Conservation (phyloP, 2,797 vertebrate genomes). For the Macropus fuliginosus region DNA sequence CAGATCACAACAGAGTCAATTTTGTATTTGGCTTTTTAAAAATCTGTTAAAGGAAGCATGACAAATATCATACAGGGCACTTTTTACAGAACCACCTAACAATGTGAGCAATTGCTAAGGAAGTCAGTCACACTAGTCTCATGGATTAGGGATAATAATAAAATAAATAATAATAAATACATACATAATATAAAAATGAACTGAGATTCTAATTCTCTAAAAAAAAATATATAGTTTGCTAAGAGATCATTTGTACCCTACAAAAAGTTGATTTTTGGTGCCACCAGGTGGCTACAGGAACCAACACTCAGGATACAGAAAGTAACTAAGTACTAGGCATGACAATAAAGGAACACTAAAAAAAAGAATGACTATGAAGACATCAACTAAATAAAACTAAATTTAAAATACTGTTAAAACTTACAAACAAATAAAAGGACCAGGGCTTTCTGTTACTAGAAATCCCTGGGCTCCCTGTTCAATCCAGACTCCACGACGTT, state of each 20-base stretch:
- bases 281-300: constrained; percentile 69
- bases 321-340: not conserved
- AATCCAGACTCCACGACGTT: not conserved
- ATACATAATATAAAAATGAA: not conserved
- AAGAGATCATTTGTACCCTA: not conserved
- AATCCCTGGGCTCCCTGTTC: not conserved
- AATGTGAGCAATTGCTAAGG: not conserved
- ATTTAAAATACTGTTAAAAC: not conserved
- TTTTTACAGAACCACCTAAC: not conserved
- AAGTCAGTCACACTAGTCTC: constrained; percentile 1
- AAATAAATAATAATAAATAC: no score
- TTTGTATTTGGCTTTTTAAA: not conserved
- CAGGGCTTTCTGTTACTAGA: not conserved
- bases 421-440: not conserved
- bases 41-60: not conserved
- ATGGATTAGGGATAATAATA: not conserved
- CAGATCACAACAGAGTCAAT: not conserved
- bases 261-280: constrained; percentile 28
- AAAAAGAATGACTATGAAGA: not conserved
- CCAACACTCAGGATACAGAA: not conserved
- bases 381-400: not conserved
- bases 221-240: not conserved
- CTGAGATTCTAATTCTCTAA: not conserved
- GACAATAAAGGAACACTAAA: not conserved
- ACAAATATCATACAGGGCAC: not conserved